phyloP scores from a whole-genome alignment of 2,113 vertebrate species.

The Rhinoptilus africanus region DNA sequence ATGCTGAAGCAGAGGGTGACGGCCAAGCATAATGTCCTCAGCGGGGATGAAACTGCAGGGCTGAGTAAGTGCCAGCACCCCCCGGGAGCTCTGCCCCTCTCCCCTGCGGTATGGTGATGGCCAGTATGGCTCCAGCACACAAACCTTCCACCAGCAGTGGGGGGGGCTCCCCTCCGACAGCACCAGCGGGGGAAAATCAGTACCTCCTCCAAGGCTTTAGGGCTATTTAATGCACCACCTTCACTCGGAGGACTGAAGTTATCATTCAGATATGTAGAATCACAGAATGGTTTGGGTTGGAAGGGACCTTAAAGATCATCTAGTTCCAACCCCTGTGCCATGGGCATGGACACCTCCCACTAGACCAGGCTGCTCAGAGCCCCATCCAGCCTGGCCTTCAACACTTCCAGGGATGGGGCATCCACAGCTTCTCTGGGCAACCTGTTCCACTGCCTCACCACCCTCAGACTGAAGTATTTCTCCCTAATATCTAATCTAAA shows the following conservation, averaged over 20 bases:
- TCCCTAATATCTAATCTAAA: neutral
- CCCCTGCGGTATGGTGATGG: rapidly evolving
- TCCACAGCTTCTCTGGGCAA: neutral
- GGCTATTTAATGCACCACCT: neutral
- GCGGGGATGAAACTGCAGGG: neutral
- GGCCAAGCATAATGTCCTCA: neutral
- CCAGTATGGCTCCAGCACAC: neutral
- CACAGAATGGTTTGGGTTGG: neutral
- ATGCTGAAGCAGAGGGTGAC: neutral
- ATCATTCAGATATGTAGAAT: neutral
- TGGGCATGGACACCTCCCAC: neutral
- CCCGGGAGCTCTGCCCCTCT: neutral
- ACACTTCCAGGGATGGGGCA: neutral
- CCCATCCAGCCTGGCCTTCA: neutral
- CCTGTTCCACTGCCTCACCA: neutral
- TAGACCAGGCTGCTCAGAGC: neutral
- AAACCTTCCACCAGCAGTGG: neutral
- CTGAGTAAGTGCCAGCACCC: neutral
- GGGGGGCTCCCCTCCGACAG: neutral
- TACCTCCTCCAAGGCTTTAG: neutral
- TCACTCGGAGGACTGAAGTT: neutral
- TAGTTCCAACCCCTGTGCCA: neutral
- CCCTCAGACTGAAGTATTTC: neutral
- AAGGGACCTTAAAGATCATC: neutral
- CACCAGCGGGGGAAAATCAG: neutral